Percentiles rank a stretch among this genome's conserved stretches.
Evolutionary conservation across 2,888 invertebrate species (phyloP).

Genomic region (Chesias legatella): DNA sequence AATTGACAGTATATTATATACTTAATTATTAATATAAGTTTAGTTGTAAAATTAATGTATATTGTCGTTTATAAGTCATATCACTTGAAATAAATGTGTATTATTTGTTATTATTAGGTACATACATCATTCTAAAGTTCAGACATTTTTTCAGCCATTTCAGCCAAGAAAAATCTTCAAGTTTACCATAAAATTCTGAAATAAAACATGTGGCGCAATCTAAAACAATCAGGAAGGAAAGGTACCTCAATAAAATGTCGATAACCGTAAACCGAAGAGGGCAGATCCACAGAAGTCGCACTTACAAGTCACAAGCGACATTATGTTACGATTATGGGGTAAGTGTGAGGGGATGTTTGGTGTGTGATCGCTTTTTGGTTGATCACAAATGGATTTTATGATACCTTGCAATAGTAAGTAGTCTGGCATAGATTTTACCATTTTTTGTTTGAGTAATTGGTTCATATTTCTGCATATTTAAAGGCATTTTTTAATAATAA

Average conservation of each 20-base stretch:
- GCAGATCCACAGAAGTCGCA: constrained; percentile 18
- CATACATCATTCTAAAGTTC: no score
- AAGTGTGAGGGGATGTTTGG: neutral
- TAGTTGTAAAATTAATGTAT: no score
- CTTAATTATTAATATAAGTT: no score
- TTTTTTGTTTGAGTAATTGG: no score
- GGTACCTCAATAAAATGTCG: constrained; percentile 44
- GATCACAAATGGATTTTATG: neutral
- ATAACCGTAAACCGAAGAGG: constrained; percentile 39
- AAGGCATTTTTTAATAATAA: no score
- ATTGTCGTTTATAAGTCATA: no score
- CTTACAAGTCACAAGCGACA: neutral
- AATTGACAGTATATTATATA: no score
- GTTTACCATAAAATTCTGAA: neutral
- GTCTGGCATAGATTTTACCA: neutral
- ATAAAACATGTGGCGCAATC: neutral
- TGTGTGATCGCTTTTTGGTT: neutral
- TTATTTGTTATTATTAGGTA: no score
- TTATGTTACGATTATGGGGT: neutral
- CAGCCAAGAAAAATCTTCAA: no score
- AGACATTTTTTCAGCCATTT: no score
- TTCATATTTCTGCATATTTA: no score
- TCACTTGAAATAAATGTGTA: no score
- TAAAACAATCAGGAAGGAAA: neutral
- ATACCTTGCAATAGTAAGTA: neutral